Percentiles rank a stretch among this genome's conserved stretches.
Conservation (phyloP, 2,797 vertebrate genomes). For the Liasis olivaceus region DNA sequence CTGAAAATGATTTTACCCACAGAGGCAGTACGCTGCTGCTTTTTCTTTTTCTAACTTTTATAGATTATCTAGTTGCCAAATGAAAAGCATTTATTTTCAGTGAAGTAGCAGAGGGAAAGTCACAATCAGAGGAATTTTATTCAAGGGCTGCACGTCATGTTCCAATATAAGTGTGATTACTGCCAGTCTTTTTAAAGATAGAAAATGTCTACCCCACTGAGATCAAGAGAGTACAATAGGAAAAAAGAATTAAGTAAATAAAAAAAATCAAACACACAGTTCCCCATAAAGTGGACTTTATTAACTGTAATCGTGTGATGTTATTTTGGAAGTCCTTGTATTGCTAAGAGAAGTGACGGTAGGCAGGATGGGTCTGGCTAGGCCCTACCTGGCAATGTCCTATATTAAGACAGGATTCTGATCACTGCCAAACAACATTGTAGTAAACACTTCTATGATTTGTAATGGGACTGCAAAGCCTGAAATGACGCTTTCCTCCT, state of each 20-base stretch:
- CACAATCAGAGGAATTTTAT: not conserved
- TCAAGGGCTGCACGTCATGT: not conserved
- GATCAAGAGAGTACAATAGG: not conserved
- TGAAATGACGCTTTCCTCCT: not conserved
- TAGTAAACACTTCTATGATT: too few species aligned
- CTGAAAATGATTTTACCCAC: not conserved
- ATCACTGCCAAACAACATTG: not conserved
- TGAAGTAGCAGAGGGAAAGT: not conserved
- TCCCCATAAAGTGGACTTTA: not conserved
- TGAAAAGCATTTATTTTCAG: not conserved
- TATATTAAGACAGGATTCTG: not conserved
- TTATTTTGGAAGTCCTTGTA: not conserved
- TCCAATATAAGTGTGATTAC: rapidly evolving
- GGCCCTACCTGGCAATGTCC: not conserved
- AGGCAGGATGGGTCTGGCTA: too few species aligned
- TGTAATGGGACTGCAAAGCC: not conserved
- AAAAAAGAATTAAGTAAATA: not conserved
- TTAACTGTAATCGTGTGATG: not conserved
- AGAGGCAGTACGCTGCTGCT: not conserved
- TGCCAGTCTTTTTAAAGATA: not conserved
- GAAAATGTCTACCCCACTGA: not conserved
- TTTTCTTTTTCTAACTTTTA: not conserved
- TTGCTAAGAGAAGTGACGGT: not conserved
- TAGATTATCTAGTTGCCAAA: not conserved
- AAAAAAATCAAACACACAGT: too few species aligned